These are phyloP conservation scores for Drosophila meridionalis DNA, from an alignment of 2,888 invertebrate genomes.

Conservation along the genomic window DNA sequence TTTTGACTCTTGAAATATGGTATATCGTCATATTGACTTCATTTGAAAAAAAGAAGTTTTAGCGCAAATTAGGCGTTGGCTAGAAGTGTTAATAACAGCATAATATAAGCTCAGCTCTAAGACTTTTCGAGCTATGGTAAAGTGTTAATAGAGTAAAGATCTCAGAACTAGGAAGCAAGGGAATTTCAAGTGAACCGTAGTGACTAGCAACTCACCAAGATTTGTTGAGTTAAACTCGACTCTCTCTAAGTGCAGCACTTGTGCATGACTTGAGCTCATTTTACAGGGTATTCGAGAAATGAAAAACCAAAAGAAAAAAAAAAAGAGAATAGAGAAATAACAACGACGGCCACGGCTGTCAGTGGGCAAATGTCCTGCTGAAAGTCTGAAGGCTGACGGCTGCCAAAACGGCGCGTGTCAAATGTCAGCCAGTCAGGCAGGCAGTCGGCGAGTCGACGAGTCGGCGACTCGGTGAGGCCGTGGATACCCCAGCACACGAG, in stretches of 20 bases:
- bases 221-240: neutral
- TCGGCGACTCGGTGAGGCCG: constrained; percentile 11
- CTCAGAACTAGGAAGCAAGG: neutral
- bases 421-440: constrained; percentile 68
- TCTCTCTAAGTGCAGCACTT: neutral
- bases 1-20: neutral
- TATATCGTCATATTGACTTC: neutral
- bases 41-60: neutral
- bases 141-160: neutral
- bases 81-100: neutral
- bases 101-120: neutral
- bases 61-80: neutral
- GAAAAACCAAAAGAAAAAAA: neutral
- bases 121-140: neutral
- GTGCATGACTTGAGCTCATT: neutral
- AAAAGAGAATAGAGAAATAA: constrained; percentile 29
- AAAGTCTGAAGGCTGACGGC: constrained; percentile 49
- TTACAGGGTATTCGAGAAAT: constrained; percentile 33
- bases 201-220: too few relatives aligned
- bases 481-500: neutral
- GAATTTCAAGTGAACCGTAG: neutral
- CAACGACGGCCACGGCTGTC: constrained; percentile 37
- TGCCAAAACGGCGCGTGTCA: constrained; percentile 76
- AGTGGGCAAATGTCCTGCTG: constrained; percentile 49
- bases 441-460: constrained; percentile 7